Conservation (phyloP, 1,140 invertebrate genomes). For the Drosophila miranda region DNA sequence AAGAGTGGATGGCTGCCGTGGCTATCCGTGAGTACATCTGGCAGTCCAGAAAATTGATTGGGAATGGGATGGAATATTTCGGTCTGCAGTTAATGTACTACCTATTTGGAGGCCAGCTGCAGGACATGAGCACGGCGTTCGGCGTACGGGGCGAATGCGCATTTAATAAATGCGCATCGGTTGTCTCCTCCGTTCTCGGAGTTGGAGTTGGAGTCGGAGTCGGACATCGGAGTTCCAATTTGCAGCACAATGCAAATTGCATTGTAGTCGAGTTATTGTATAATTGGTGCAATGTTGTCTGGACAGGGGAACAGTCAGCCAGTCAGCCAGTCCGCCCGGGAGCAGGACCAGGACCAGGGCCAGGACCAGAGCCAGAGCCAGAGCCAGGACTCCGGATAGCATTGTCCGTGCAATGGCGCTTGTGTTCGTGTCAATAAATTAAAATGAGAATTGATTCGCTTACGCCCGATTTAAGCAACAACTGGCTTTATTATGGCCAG, state of each 20-base stretch:
- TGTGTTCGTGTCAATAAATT: slow-evolving; percentile 79
- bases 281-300: slow-evolving; percentile 71
- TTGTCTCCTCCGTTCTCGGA: no score
- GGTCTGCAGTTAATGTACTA: slow-evolving; percentile 73
- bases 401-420: slow-evolving; percentile 35
- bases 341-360: neutral
- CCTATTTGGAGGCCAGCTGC: slow-evolving; percentile 35
- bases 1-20: slow-evolving; percentile 16
- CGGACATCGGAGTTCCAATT: slow-evolving; percentile 67
- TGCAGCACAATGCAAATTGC: slow-evolving; percentile 77
- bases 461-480: slow-evolving; percentile 80
- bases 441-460: slow-evolving; percentile 81
- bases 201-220: neutral
- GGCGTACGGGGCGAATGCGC: slow-evolving; percentile 59
- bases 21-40: slow-evolving; percentile 8
- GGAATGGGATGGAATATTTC: slow-evolving; percentile 13
- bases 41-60: neutral
- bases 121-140: slow-evolving; percentile 6
- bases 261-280: slow-evolving; percentile 80
- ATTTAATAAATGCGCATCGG: slow-evolving; percentile 75
- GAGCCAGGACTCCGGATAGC: neutral
- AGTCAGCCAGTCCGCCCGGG: slow-evolving; percentile 5
- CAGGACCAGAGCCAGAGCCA: no score
- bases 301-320: neutral
- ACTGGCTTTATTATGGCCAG: slow-evolving; percentile 70